A percentile compares a stretch with the other conserved stretches of the same genome.
These are phyloP conservation scores for Noctilio leporinus DNA, from an alignment of 2,113 vertebrate genomes.

Conservation along the genomic window DNA sequence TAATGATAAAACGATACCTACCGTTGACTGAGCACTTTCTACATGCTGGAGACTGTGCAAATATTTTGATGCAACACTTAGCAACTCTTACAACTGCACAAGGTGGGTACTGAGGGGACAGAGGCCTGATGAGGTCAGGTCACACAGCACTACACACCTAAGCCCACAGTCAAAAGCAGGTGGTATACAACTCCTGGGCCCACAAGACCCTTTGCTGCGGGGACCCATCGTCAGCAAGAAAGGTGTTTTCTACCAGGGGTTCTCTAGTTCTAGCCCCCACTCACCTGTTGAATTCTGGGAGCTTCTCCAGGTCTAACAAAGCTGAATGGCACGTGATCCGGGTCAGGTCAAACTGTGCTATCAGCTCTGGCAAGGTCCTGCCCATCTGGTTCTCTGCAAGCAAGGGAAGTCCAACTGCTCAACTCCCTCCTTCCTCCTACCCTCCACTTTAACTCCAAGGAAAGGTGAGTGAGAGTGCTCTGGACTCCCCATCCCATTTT, in stretches of 20 bases:
- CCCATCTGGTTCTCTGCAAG: slow-evolving; percentile 88
- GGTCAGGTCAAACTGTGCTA: slow-evolving; percentile 86
- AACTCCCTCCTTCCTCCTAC: background rate
- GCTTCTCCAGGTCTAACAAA: slow-evolving; percentile 89
- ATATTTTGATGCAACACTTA: background rate
- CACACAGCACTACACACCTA: background rate
- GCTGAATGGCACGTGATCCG: slow-evolving; percentile 92
- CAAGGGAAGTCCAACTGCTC: background rate
- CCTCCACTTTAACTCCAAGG: background rate
- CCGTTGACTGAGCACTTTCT: background rate
- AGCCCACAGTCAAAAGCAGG: background rate
- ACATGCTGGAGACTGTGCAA: no score
- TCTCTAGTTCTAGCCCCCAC: background rate
- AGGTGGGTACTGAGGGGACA: background rate
- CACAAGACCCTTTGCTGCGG: rapidly evolving
- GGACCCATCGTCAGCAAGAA: background rate
- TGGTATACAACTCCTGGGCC: background rate
- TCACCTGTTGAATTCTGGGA: slow-evolving; percentile 93
- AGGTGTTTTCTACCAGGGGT: background rate
- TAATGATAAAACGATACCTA: background rate
- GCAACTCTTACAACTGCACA: background rate
- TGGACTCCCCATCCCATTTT: background rate
- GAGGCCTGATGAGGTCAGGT: background rate
- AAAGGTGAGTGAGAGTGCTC: background rate
- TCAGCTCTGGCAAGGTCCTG: slow-evolving; percentile 86